Evolutionary conservation across 2,797 vertebrate genomes (phyloP), one percentile per base, ranked within the genome.

Genomic region (Bradypodion pumilum): DNA sequence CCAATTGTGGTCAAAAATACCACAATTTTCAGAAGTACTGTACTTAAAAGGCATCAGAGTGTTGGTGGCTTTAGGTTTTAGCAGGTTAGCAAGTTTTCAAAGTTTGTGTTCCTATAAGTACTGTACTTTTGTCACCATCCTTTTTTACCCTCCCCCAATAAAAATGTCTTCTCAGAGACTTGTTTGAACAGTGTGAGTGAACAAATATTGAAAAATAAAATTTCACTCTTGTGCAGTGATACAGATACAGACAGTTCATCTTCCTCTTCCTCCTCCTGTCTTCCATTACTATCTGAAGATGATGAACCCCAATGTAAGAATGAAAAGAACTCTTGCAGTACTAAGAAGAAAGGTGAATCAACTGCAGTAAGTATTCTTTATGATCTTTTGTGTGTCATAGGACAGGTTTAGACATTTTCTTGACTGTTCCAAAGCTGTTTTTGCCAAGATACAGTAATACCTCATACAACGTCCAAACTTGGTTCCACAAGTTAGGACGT

Each of bases 271-370:
- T 96, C 94, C 4, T 93, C 87, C 25, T 85, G 91, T 40, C 80
- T 92, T 83, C 87, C 84, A 4, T 25, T 92, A 5, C 16, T 91
- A 2, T 94, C 93, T 74, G 97, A 97, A 4, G 96, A 96, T 8
- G 95, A 96, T 0, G 95, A 96, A 44, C 92, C 94, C 72, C 95
- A 93, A 63, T 85, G 90, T 86, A 96, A 94, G 86, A 96, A 96
- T 63, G 93, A 92, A 83, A 96, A 90, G 65, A 94, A 80, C 83
- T 89, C 94, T 59, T 89, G 73, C 44, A 95, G 94, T 60, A 7
- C 97, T 92, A 97, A 94, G 94, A 96, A 96, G 32, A 97, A 96
- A 87, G 97, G 97, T 87, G 97, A 98, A 85, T 91, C 97, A 78
- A 74, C 97, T 49, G 96, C 97, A 80, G 98, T 98, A 92, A 95